A percentile compares a stretch with the other conserved stretches of the same genome.
Conservation (phyloP, 1,140 invertebrate genomes). For the Drosophila mojavensis region DNA sequence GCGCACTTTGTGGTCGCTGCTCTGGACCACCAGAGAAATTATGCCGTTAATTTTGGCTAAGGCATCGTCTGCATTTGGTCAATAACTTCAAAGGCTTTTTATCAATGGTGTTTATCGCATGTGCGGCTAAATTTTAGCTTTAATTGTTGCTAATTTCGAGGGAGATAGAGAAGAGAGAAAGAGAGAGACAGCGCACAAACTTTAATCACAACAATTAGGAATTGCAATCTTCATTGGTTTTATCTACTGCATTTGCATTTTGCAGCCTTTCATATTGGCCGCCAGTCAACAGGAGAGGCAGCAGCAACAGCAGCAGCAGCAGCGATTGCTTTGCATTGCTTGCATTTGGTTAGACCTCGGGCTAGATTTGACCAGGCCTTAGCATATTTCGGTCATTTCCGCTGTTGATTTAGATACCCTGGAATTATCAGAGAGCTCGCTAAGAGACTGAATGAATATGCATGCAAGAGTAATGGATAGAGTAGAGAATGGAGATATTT, state of each 20-base stretch:
- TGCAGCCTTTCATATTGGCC: constrained; percentile 57
- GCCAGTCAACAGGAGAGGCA: background rate
- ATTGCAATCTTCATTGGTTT: constrained; percentile 67
- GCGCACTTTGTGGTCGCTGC: constrained; percentile 5
- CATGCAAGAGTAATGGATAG: background rate
- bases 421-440: no score
- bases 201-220: constrained; percentile 59
- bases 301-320: background rate
- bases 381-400: constrained; percentile 34
- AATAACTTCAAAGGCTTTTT: constrained; percentile 58
- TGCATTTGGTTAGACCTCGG: constrained; percentile 9
- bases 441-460: background rate
- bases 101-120: constrained; percentile 59
- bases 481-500: no score
- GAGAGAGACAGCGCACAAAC: constrained; percentile 2
- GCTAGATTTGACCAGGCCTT: constrained; percentile 17
- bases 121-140: constrained; percentile 61
- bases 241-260: constrained; percentile 59
- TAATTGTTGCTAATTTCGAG: constrained; percentile 72
- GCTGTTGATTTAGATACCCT: constrained; percentile 12
- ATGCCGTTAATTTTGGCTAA: constrained; percentile 11
- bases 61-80: constrained; percentile 13
- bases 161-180: constrained; percentile 14
- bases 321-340: constrained; percentile 25
- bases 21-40: background rate